These are phyloP conservation scores for Carassius auratus DNA, from an alignment of 2,113 vertebrate genomes.

Conservation along the genomic window DNA sequence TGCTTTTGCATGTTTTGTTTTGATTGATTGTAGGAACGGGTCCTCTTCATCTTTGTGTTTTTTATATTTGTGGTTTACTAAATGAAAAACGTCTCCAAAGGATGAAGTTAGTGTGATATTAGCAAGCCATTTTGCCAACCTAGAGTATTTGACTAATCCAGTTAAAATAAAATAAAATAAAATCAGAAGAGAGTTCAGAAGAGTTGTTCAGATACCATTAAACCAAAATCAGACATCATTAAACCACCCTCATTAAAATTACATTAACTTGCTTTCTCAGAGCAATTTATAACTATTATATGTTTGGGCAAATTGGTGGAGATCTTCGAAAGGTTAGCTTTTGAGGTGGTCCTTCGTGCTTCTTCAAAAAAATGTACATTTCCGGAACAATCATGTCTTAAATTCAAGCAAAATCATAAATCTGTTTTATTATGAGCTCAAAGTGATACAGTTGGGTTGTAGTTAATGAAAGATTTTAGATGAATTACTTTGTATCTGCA, in stretches of 20 bases:
- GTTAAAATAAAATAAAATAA: no score
- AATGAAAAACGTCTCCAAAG: background rate
- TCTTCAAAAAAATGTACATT: background rate
- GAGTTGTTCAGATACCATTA: no score
- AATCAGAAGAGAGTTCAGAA: no score
- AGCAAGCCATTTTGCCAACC: background rate
- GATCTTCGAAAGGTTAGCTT: background rate
- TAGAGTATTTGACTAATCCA: background rate
- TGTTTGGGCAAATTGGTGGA: background rate
- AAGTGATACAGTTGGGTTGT: no score
- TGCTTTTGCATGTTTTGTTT: background rate
- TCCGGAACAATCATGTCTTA: background rate
- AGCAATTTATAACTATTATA: background rate
- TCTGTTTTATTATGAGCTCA: background rate
- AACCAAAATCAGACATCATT: no score
- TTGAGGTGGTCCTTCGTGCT: background rate
- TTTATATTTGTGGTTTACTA: background rate
- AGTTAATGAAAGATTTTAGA: no score
- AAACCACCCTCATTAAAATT: no score
- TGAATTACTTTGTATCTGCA: no score
- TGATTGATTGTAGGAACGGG: background rate
- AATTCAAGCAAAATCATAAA: background rate
- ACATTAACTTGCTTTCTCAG: background rate
- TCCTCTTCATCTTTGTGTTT: background rate
- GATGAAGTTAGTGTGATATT: background rate